phyloP scores from a whole-genome alignment of 92 coral and sea anemone genomes.

The Plumapathes pennacea region DNA sequence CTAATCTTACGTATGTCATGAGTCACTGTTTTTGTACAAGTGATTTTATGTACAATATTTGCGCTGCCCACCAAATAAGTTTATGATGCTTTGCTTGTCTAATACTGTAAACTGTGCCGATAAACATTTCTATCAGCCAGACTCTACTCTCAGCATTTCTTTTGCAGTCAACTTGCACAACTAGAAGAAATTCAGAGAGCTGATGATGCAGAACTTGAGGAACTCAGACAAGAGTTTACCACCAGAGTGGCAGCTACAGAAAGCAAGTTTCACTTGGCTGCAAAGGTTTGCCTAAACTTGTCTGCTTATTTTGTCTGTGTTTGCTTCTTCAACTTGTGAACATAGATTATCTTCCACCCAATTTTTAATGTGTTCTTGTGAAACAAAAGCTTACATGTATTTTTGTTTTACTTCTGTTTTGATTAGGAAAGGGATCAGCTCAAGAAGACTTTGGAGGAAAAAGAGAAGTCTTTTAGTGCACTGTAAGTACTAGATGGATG shows the following conservation, averaged over 20 bases:
- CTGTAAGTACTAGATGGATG: conserved; percentile 45
- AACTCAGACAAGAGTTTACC: conserved; percentile 82
- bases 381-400: neutral
- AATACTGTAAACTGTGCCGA: no score
- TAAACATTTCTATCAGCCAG: no score
- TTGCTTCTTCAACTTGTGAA: neutral
- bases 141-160: no score
- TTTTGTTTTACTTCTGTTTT: neutral
- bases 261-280: conserved; percentile 71
- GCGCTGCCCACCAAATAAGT: no score
- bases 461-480: conserved; percentile 59
- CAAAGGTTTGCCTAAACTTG: conserved; percentile 63
- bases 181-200: conserved; percentile 65
- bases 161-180: conserved; percentile 79
- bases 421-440: conserved; percentile 85
- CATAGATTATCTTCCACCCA: neutral
- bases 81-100: no score
- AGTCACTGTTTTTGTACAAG: no score
- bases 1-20: no score
- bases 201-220: conserved; percentile 88
- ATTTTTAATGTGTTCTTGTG: neutral
- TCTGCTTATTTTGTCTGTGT: neutral
- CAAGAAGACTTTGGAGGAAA: conserved; percentile 74
- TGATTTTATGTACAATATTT: no score
- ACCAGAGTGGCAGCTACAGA: conserved; percentile 80